Percentiles rank a stretch among this genome's conserved stretches.
Evolutionary conservation across 2,113 vertebrate species (phyloP).

Genomic region (Clarias magur): DNA sequence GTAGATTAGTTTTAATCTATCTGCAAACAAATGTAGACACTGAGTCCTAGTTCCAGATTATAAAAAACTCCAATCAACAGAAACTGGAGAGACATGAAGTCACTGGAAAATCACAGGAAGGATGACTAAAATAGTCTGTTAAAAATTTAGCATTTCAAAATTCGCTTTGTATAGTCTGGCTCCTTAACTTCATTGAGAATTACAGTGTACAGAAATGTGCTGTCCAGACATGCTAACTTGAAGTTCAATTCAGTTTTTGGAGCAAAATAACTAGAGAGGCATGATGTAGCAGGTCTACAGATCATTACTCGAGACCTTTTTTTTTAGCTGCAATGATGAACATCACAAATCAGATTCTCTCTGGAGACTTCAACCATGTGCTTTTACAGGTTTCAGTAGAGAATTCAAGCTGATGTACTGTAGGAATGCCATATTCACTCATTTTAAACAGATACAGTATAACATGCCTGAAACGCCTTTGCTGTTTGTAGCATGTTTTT

Average conservation of each 20-base stretch:
- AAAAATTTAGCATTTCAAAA: not conserved
- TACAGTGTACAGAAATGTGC: not conserved
- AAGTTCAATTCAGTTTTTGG: not conserved
- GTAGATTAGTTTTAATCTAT: not conserved
- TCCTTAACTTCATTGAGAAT: not conserved
- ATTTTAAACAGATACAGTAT: not conserved
- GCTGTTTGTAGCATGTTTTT: slow-evolving; percentile 5
- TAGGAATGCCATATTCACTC: not conserved
- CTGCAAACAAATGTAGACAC: not conserved
- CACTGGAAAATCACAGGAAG: not conserved
- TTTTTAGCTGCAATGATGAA: not conserved
- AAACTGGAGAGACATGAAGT: not conserved
- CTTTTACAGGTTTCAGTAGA: not conserved
- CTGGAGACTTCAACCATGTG: not conserved
- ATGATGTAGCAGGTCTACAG: not conserved
- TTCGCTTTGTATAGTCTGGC: not conserved
- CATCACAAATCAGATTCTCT: slow-evolving; percentile 1
- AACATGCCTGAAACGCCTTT: not conserved
- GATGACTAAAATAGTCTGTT: not conserved
- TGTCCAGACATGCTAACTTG: not conserved
- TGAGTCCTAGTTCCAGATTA: not conserved
- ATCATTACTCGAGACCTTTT: not conserved
- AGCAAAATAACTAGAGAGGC: not conserved
- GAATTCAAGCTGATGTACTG: not conserved
- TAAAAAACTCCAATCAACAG: not conserved